phyloP scores from a whole-genome alignment of 2,888 invertebrate genomes.

The Diachrysia chrysitis region DNA sequence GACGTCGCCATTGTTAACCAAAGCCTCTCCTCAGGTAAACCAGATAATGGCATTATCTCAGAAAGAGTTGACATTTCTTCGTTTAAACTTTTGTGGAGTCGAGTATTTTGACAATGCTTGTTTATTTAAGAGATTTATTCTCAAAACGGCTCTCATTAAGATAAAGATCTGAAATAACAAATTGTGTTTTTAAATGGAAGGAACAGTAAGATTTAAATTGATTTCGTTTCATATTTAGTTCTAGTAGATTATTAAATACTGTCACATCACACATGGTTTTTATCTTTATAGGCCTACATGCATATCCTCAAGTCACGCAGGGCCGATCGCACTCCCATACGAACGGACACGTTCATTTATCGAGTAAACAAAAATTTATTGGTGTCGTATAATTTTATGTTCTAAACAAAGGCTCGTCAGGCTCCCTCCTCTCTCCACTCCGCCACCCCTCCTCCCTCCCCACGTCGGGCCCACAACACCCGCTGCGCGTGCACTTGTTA shows the following conservation, averaged over 20 bases:
- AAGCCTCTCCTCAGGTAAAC: conserved; percentile 82
- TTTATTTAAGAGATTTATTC: conserved; percentile 79
- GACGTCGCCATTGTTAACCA: conserved; percentile 77
- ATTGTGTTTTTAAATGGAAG: conserved; percentile 42
- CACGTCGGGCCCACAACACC: conserved; percentile 59
- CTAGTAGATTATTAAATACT: conserved; percentile 47
- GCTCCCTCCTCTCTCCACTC: conserved; percentile 54
- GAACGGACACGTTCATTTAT: conserved; percentile 81
- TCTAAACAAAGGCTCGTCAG: conserved; percentile 87
- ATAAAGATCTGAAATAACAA: conserved; percentile 69
- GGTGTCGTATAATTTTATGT: conserved; percentile 88
- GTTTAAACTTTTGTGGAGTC: conserved; percentile 80
- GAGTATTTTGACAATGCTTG: conserved; percentile 84
- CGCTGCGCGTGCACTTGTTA: conserved; percentile 83
- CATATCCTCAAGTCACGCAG: conserved; percentile 68
- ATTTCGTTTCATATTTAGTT: conserved; percentile 42
- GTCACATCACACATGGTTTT: conserved; percentile 55
- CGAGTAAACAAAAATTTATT: conserved; percentile 88
- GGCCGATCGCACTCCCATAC: conserved; percentile 73
- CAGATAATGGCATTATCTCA: conserved; percentile 85
- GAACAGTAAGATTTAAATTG: no score
- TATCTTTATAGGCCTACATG: conserved; percentile 53
- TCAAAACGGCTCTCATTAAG: conserved; percentile 71
- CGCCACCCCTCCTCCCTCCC: conserved; percentile 22
- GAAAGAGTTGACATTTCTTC: conserved; percentile 85